Conservation (phyloP, 2,797 vertebrate genomes). For the Enteromius thamalakanensis region DNA sequence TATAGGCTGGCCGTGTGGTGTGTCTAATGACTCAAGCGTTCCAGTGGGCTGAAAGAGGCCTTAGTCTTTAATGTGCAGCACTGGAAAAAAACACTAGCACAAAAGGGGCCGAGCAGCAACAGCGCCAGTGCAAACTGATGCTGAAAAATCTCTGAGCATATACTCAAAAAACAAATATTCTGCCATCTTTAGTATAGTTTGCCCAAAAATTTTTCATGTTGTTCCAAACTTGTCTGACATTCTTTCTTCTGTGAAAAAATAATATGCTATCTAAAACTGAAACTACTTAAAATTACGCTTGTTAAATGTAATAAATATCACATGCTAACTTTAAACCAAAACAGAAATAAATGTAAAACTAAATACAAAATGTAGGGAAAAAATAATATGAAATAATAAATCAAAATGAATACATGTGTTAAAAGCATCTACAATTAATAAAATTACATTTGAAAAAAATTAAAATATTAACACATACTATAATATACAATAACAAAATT, state of each 20-base stretch:
- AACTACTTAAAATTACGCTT: not conserved
- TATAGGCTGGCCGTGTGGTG: conserved; percentile 59
- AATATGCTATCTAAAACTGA: not conserved
- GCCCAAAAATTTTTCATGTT: too few species aligned
- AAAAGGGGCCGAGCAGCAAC: conserved; percentile 65
- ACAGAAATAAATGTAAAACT: not conserved
- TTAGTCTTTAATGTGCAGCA: conserved; percentile 50
- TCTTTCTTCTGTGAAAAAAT: not conserved
- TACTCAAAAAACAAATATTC: not conserved
- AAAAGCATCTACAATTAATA: not conserved
- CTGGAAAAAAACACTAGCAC: conserved; percentile 34
- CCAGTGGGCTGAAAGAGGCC: conserved; percentile 66
- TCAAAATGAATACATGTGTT: not conserved
- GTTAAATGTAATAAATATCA: not conserved
- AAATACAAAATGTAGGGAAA: not conserved
- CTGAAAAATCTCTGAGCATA: not conserved
- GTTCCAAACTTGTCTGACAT: not conserved
- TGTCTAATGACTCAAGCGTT: conserved; percentile 59
- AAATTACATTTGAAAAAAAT: not conserved
- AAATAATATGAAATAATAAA: not conserved
- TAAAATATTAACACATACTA: too few species aligned
- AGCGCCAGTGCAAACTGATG: conserved; percentile 11
- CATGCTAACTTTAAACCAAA: not conserved
- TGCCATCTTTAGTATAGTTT: not conserved
- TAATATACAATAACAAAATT: not conserved